Base-by-base conservation (phyloP, 2,113 vertebrate genomes). In the Cebidichthys violaceus region DNA sequence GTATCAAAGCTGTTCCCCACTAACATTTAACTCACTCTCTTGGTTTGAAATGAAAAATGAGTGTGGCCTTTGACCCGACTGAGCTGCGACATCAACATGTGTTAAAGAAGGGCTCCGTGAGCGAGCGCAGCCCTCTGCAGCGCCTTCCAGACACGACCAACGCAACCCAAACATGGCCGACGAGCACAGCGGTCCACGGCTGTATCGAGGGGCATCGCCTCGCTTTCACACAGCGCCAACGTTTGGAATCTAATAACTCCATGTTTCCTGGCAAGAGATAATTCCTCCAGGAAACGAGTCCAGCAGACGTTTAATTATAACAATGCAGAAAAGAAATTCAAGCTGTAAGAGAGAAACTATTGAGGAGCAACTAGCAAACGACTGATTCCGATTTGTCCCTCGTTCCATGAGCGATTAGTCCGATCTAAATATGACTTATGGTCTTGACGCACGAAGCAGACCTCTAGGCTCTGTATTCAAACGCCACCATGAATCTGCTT, bases 1-100 rank as follows among this genome's bases (percentile, higher is more conserved):
- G 43, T 1, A 17, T 13, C 35, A 73, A 64, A n/a, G 22, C n/a
- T 62, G 39, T 35, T 73, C n/a, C 0, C 22, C 55, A 20, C 27
- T 67, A 54, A 60, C 59, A 45, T 77, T 74, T 75, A 65, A 61
- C 80, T 78, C 69, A 15, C 24, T 50, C 54, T 33, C 24, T 1
- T 43, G 55, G 43, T 31, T 22, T 14, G 37, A 60, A 29, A 27
- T 29, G 55, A 67, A 43, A 41, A 31, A 11, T 10, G 24, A 31
- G 29, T n/a, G 24, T 18, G 79, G 84, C 84, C 86, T 86, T 82
- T 79, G 86, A 91, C 75, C 72, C 37, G 9, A 10, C 70, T 79
- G 54, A 84, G 83, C 79, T 81, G 83, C 71, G 75, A 60, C 45
- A 64, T 82, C 71, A 74, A 78, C 75, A 86, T 39, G 70, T 59